A percentile compares a stretch with the other conserved stretches of the same genome.
Conservation (phyloP, 2,888 invertebrate genomes). For the Acrobasis repandana region DNA sequence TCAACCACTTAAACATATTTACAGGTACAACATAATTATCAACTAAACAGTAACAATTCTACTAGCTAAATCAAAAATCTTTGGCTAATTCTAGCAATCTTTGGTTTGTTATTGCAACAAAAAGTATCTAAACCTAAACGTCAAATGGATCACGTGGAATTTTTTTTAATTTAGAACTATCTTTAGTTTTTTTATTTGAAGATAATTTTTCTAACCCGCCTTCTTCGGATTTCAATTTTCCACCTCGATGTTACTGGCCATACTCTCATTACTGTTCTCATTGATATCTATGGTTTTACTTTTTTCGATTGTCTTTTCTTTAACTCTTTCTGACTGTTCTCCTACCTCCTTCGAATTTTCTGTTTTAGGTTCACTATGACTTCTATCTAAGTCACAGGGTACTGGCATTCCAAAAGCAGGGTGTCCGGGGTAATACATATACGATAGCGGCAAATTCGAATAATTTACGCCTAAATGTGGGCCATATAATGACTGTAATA, state of each 20-base stretch:
- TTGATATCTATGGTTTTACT: slow-evolving; percentile 60
- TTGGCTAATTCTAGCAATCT: slow-evolving; percentile 46
- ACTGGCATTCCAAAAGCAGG: slow-evolving; percentile 63
- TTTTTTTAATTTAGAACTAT: slow-evolving; percentile 1
- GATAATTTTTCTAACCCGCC: neutral
- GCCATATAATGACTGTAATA: slow-evolving; percentile 73
- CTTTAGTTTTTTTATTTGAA: neutral
- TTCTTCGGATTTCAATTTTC: slow-evolving; percentile 60
- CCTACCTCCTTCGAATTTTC: slow-evolving; percentile 48
- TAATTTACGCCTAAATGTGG: slow-evolving; percentile 76
- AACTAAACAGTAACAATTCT: slow-evolving; percentile 60
- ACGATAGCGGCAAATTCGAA: slow-evolving; percentile 68
- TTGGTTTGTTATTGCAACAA: slow-evolving; percentile 34
- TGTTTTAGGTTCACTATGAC: slow-evolving; percentile 51
- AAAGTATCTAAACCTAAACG: slow-evolving; percentile 3
- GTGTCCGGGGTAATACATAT: slow-evolving; percentile 78
- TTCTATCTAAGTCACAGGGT: slow-evolving; percentile 66
- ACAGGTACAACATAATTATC: slow-evolving; percentile 59
- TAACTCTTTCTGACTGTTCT: slow-evolving; percentile 53
- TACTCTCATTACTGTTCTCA: slow-evolving; percentile 76
- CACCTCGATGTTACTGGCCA: slow-evolving; percentile 79
- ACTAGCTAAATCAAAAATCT: slow-evolving; percentile 53
- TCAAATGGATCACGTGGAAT: neutral
- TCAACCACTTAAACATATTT: slow-evolving; percentile 54
- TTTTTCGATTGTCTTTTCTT: slow-evolving; percentile 54